Evolutionary conservation across 2,113 vertebrate genomes (phyloP), one percentile per base, ranked within the genome.

Genomic region (Bos javanicus): DNA sequence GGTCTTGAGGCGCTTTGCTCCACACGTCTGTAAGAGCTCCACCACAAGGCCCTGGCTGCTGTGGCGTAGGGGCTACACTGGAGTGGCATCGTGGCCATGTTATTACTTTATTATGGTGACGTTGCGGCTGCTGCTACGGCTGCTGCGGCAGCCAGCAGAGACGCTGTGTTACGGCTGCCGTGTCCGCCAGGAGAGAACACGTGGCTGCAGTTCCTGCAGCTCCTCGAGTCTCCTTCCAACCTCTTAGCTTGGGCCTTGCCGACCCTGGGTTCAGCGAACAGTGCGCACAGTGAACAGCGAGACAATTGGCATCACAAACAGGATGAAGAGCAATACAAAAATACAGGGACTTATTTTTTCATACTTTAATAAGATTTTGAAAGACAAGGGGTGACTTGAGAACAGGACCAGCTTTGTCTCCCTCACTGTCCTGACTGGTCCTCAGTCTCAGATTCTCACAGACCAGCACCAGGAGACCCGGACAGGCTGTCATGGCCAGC

Each of bases 361-460:
- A 64, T 54, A 36, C 12, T 91, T 93, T 95, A 67, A 81, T 57
- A 50, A 90, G 5, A 54, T 80, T 62, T 91, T 90, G 62, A 81
- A 94, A 96, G 64, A 76, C 64, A 85, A 93, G 46, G 11, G 7
- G 11, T 28, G 52, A 11, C 56, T n/a, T 56, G 81, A 25, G 52
- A 56, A 21, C 52, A 94, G 95, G 39, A 25, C 46, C 48, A 94
- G 5, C 11, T 81, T 39, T 59, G 54, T 50, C 48, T 30, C 76
- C 26, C 43, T 86, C 36, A 46, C 43, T 7, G 15, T 62, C 39
- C 39, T 30, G 26, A 23, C 43, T 21, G 17, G 46, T 50, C 48
- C 39, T 86, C 59, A 19, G 19, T 83, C 54, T 78, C 54, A 39
- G 16, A 33, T 14, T 90, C 78, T n/a, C 15, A 19, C 1, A 64